Conservation (phyloP, 2,888 invertebrate genomes). For the Tinea pellionella region DNA sequence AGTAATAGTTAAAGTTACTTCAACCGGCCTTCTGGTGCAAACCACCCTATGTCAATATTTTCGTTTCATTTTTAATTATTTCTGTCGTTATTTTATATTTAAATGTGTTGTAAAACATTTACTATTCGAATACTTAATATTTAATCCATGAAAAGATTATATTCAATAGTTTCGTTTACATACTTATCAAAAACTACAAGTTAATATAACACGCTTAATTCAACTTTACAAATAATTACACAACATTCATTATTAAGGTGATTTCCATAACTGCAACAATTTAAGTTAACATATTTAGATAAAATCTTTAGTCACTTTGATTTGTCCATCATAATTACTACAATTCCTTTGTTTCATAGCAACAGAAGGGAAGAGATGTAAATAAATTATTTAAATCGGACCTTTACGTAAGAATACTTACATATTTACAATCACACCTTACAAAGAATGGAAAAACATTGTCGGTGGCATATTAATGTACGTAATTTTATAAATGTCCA, state of each 20-base stretch:
- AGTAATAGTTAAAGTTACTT: too few species aligned
- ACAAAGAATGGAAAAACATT: slow-evolving; percentile 18
- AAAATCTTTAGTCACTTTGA: background rate
- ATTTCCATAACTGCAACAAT: slow-evolving; percentile 8
- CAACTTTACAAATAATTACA: slow-evolving; percentile 63
- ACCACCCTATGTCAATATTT: background rate
- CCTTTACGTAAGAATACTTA: slow-evolving; percentile 16
- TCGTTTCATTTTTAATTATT: background rate
- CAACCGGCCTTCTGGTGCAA: too few species aligned
- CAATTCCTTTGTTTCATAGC: slow-evolving; percentile 31
- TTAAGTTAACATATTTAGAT: slow-evolving; percentile 3
- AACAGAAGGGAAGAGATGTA: slow-evolving; percentile 30
- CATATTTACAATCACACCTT: slow-evolving; percentile 31
- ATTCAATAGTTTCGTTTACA: background rate
- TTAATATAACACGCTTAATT: slow-evolving; percentile 50
- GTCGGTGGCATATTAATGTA: background rate
- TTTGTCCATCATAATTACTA: slow-evolving; percentile 39
- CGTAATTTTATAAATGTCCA: background rate
- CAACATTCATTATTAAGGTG: slow-evolving; percentile 24
- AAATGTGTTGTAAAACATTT: background rate
- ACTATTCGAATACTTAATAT: background rate
- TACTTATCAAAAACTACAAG: slow-evolving; percentile 49
- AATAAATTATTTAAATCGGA: slow-evolving; percentile 17
- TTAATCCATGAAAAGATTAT: background rate
- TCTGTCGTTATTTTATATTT: too few species aligned